A percentile compares a stretch with the other conserved stretches of the same genome.
phyloP scores from a whole-genome alignment of 2,888 invertebrate species.

The Yponomeuta cagnagella region DNA sequence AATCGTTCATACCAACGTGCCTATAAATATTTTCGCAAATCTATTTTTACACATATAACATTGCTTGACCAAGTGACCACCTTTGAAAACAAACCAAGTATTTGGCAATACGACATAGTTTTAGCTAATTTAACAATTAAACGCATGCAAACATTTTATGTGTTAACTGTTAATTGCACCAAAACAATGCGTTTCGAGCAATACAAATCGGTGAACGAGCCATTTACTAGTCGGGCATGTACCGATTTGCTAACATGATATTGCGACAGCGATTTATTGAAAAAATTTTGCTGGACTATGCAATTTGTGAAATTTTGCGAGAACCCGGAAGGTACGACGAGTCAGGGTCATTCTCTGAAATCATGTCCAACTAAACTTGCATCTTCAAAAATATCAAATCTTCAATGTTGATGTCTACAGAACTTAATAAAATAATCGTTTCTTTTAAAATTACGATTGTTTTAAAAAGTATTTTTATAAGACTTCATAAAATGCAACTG shows the following conservation, averaged over 20 bases:
- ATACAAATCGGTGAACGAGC: background rate
- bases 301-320: too few species aligned
- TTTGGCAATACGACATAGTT: conserved; percentile 1
- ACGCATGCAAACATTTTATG: background rate
- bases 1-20: too few species aligned
- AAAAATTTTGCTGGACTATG: background rate
- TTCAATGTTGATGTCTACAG: too few species aligned
- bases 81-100: background rate
- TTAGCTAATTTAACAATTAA: background rate
- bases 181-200: background rate
- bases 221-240: background rate
- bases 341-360: too few species aligned
- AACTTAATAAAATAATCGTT: too few species aligned
- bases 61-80: background rate
- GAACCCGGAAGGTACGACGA: too few species aligned
- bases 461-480: too few species aligned
- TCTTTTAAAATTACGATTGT: too few species aligned
- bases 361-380: too few species aligned
- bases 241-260: background rate
- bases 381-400: too few species aligned
- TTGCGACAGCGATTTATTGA: background rate
- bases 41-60: background rate
- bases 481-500: too few species aligned
- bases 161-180: background rate
- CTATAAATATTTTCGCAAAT: background rate